A percentile compares a stretch with the other conserved stretches of the same genome.
Evolutionary conservation across 2,888 invertebrate genomes (phyloP).

Genomic region (Maniola hyperantus): DNA sequence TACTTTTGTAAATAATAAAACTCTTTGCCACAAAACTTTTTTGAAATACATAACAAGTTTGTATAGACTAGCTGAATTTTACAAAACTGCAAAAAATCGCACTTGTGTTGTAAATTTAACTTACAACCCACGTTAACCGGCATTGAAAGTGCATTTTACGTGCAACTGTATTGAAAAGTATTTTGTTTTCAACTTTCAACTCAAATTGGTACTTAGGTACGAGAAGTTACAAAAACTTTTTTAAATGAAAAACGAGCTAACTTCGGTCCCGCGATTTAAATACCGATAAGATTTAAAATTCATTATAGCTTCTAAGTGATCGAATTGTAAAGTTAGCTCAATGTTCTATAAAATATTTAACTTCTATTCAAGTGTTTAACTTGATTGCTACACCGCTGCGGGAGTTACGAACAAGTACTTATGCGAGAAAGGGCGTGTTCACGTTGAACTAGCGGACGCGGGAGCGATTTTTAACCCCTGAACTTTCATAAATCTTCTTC

Average conservation of each 20-base stretch:
- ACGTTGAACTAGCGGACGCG: background rate
- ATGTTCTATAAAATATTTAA: background rate
- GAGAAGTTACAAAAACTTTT: background rate
- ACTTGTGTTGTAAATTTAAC: no score
- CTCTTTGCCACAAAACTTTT: no score
- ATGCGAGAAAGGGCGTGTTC: background rate
- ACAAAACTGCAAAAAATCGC: no score
- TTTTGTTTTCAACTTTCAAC: no score
- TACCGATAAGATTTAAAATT: conserved; percentile 3
- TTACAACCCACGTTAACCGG: no score
- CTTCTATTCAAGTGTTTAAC: conserved; percentile 10
- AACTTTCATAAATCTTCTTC: no score
- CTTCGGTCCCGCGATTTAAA: background rate
- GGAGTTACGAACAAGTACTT: conserved; percentile 1
- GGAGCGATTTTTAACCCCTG: background rate
- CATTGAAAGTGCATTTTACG: no score
- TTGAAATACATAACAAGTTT: no score
- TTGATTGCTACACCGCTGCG: conserved; percentile 5
- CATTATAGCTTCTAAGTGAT: background rate
- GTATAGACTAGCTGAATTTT: no score
- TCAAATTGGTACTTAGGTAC: background rate
- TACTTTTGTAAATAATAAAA: no score
- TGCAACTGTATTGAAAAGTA: no score
- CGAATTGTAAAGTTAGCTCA: conserved; percentile 1
- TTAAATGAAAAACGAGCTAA: background rate